These are phyloP conservation scores for Poecilia picta DNA, from an alignment of 2,797 vertebrate genomes.

Conservation along the genomic window DNA sequence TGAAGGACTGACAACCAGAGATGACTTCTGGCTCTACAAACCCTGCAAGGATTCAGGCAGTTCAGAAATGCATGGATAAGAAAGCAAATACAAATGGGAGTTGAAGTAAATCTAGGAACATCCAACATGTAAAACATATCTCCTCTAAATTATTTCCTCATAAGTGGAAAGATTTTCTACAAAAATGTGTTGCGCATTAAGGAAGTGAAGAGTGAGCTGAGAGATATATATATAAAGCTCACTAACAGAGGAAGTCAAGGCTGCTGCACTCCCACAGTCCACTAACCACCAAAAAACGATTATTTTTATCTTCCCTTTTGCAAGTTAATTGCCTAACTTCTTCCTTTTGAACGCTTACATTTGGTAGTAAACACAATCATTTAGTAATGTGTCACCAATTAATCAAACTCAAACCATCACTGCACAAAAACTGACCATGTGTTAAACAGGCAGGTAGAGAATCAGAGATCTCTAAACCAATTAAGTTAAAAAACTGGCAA, in stretches of 20 bases:
- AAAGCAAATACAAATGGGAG: neutral
- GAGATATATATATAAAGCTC: neutral
- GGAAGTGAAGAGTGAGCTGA: neutral
- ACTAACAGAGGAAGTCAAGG: neutral
- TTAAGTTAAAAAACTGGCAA: neutral
- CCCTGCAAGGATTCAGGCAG: neutral
- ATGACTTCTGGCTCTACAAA: neutral
- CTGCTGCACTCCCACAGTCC: no score
- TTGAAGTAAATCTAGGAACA: neutral
- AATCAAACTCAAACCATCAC: neutral
- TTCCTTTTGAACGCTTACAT: neutral
- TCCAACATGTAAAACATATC: neutral
- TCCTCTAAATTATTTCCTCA: neutral
- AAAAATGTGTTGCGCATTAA: neutral
- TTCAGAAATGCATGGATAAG: neutral
- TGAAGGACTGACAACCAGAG: neutral
- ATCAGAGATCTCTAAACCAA: neutral
- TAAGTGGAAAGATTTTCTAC: neutral
- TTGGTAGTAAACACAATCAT: neutral
- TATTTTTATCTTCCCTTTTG: neutral
- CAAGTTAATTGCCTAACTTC: neutral
- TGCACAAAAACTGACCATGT: neutral
- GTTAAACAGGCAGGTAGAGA: neutral
- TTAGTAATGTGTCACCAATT: neutral
- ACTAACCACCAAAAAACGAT: neutral